A percentile compares a stretch with the other conserved stretches of the same genome.
Evolutionary conservation across 1,140 invertebrate genomes (phyloP).

Genomic region (Drosophila equinoxialis): DNA sequence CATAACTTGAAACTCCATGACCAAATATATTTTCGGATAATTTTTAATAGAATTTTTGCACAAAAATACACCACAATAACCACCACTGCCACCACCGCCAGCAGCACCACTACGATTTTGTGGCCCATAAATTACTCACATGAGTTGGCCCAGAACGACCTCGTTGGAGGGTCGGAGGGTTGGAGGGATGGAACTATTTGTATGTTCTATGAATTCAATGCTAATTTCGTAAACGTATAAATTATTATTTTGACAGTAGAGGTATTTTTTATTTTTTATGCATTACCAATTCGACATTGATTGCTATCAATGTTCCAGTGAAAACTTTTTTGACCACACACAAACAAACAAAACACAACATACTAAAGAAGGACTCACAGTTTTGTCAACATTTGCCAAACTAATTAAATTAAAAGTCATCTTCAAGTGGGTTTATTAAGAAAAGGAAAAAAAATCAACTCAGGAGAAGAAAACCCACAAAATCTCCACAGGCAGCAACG

Average conservation of each 20-base stretch:
- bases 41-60: constrained; percentile 40
- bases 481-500: constrained; percentile 56
- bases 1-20: constrained; percentile 36
- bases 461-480: constrained; percentile 52
- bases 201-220: constrained; percentile 56
- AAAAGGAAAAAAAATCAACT: constrained; percentile 51
- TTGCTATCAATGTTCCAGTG: constrained; percentile 43
- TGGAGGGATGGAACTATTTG: constrained; percentile 11
- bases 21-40: constrained; percentile 36
- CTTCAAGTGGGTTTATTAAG: constrained; percentile 9
- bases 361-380: constrained; percentile 25
- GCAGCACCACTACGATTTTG: constrained; percentile 57
- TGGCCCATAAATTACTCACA: constrained; percentile 73
- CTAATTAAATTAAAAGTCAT: constrained; percentile 71
- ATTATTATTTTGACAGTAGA: constrained; percentile 70
- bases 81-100: constrained; percentile 22
- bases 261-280: constrained; percentile 6
- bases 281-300: constrained; percentile 22
- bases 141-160: constrained; percentile 79
- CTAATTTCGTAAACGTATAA: constrained; percentile 70
- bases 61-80: constrained; percentile 36
- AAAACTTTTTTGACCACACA: constrained; percentile 51
- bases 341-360: constrained; percentile 3
- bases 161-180: constrained; percentile 22
- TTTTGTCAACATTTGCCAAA: constrained; percentile 52